Evolutionary conservation across 2,797 vertebrate species (phyloP), one percentile per base, ranked within the genome.

Genomic region (Melanotaenia trifasciata): DNA sequence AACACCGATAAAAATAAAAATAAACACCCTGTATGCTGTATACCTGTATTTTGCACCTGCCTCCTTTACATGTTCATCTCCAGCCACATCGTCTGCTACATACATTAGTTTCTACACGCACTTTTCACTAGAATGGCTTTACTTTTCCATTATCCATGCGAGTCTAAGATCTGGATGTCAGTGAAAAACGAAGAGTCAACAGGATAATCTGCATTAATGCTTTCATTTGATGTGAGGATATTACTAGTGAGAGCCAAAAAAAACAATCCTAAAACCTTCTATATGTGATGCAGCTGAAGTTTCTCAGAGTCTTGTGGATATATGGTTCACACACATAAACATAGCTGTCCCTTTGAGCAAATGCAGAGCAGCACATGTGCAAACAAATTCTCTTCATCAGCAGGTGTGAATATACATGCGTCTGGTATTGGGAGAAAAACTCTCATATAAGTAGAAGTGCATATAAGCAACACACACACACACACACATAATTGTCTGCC

Each of bases 371-470:
- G 53, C 12, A 70, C 53, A 72, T 38, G 59, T 79, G 73, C 68
- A 82, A 76, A 78, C 61, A 60, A 67, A 76, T 74, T 18, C n/a
- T 79, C 51, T 67, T 89, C 62, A 76, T 86, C 69, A 81, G 79
- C 79, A 85, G 76, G 83, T 89, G 78, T 83, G 84, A 86, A 78
- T 80, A 69, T 76, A 50, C 60, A 69, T 82, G 75, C 75, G 60
- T 43, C 40, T 84, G 51, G 53, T 81, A 74, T 79, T 74, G 74
- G 50, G 22, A 79, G 64, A 56, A 82, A 80, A 82, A 43, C 67
- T 58, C 33, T 53, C 22, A 47, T 47, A 47, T 47, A 47, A 47
- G 45, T 47, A 47, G 45, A n/a, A n/a, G 45, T n/a, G 20, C 45
- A 47, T n/a, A 47, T 47, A 47, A 47, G 45, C 20, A 47, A 57